Percentiles rank a stretch among this genome's conserved stretches.
phyloP scores from a whole-genome alignment of 2,797 vertebrate species.

The Poecile montanus region DNA sequence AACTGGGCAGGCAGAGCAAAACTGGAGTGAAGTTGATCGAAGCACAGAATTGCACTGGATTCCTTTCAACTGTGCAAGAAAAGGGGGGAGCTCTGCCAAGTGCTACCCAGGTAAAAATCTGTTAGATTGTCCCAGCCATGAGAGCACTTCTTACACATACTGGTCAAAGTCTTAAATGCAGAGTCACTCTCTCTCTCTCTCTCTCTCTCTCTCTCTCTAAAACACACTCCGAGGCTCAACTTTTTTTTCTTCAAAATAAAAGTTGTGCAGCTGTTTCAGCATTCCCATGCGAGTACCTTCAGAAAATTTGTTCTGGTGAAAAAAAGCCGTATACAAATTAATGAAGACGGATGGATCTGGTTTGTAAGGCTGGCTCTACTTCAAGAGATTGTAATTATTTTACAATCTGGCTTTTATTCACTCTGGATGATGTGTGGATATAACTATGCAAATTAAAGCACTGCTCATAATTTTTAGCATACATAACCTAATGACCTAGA shows the following conservation, averaged over 20 bases:
- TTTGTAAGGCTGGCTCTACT: conserved; percentile 72
- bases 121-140: conserved; percentile 74
- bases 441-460: conserved; percentile 73
- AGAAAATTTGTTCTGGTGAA: conserved; percentile 77
- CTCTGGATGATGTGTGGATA: conserved; percentile 76
- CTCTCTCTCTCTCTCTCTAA: conserved; percentile 65
- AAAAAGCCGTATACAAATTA: conserved; percentile 76
- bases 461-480: conserved; percentile 74
- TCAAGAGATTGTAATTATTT: conserved; percentile 83
- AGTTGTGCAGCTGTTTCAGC: conserved; percentile 80
- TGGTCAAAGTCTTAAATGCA: conserved; percentile 75
- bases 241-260: conserved; percentile 84
- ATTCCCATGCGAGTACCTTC: conserved; percentile 75
- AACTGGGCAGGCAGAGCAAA: conserved; percentile 73
- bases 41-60: conserved; percentile 54
- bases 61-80: conserved; percentile 67
- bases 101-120: conserved; percentile 72
- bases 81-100: conserved; percentile 70
- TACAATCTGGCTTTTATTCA: conserved; percentile 84
- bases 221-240: conserved; percentile 69
- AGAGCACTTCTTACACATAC: conserved; percentile 74
- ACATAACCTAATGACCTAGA: conserved; percentile 73
- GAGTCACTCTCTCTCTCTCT: conserved; percentile 70
- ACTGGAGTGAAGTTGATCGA: conserved; percentile 67
- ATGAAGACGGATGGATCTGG: conserved; percentile 77